A percentile compares a stretch with the other conserved stretches of the same genome.
Conservation (phyloP, 2,888 invertebrate genomes). For the Ectemnius continuus region DNA sequence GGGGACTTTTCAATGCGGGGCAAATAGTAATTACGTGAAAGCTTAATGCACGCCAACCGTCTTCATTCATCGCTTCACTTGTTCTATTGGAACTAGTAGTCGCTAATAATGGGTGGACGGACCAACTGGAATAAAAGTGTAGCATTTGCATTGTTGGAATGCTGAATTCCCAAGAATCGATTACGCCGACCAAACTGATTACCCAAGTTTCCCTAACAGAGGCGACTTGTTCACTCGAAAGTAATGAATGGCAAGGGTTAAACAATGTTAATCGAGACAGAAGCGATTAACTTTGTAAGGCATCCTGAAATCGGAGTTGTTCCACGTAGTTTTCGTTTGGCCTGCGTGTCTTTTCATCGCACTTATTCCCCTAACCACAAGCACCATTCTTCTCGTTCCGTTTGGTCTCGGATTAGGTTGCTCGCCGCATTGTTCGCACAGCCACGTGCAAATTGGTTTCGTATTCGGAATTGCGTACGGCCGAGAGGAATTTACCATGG, state of each 20-base stretch:
- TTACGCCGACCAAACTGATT: neutral
- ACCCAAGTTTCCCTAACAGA: conserved; percentile 25
- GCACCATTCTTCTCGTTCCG: conserved; percentile 22
- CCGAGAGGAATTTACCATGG: neutral
- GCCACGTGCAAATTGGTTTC: conserved; percentile 8
- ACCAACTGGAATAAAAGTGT: too few species aligned
- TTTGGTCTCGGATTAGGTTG: conserved; percentile 34
- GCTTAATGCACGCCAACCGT: conserved; percentile 43
- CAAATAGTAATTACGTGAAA: conserved; percentile 52
- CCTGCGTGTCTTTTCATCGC: conserved; percentile 7
- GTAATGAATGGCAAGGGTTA: conserved; percentile 25
- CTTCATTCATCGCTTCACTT: too few species aligned
- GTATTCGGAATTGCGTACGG: neutral
- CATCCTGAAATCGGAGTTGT: too few species aligned
- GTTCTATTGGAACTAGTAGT: too few species aligned
- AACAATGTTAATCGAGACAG: conserved; percentile 44
- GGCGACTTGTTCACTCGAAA: too few species aligned
- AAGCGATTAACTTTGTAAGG: conserved; percentile 46
- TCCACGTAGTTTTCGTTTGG: conserved; percentile 1
- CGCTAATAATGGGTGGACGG: too few species aligned
- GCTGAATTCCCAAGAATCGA: too few species aligned
- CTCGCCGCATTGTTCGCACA: conserved; percentile 16
- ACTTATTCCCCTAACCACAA: conserved; percentile 15
- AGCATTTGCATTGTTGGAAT: too few species aligned
- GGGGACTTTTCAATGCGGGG: conserved; percentile 35